These are phyloP conservation scores for Aphelenchoides avenae DNA, from an alignment of 1,140 invertebrate genomes.

Conservation along the genomic window DNA sequence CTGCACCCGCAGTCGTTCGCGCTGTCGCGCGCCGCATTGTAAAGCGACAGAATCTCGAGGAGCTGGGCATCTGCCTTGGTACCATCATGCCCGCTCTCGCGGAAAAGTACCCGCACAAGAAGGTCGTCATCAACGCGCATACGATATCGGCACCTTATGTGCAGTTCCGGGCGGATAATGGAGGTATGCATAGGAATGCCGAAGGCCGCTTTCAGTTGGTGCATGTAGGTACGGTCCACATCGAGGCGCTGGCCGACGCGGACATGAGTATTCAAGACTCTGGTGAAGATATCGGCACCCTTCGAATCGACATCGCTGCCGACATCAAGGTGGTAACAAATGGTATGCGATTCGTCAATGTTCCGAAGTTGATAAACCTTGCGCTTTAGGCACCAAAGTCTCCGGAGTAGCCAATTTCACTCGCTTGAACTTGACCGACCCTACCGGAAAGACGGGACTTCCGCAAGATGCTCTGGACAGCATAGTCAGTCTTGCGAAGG, in stretches of 20 bases:
- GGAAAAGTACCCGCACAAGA: slow-evolving; percentile 48
- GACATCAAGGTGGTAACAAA: slow-evolving; percentile 20
- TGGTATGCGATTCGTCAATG: too few relatives aligned
- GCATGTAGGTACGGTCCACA: too few relatives aligned
- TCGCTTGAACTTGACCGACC: slow-evolving; percentile 37
- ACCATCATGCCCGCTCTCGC: slow-evolving; percentile 45
- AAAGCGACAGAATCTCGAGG: slow-evolving; percentile 27
- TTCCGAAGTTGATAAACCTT: too few relatives aligned
- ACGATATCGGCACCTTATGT: slow-evolving; percentile 43
- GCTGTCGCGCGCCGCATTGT: neutral
- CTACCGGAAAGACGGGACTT: slow-evolving; percentile 34
- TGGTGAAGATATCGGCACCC: slow-evolving; percentile 34
- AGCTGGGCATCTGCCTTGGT: slow-evolving; percentile 49
- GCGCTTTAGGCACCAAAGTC: neutral
- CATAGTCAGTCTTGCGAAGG: slow-evolving; percentile 44
- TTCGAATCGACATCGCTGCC: slow-evolving; percentile 16
- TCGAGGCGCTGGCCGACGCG: too few relatives aligned
- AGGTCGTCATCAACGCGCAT: slow-evolving; percentile 35
- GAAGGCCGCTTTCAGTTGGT: too few relatives aligned
- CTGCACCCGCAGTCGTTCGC: neutral
- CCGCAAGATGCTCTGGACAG: slow-evolving; percentile 48
- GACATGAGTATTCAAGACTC: slow-evolving; percentile 43
- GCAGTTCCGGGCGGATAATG: slow-evolving; percentile 19
- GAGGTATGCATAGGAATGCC: too few relatives aligned
- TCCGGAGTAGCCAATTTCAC: slow-evolving; percentile 33